Conservation (phyloP, 2,797 vertebrate species). For the Bovichtus variegatus region DNA sequence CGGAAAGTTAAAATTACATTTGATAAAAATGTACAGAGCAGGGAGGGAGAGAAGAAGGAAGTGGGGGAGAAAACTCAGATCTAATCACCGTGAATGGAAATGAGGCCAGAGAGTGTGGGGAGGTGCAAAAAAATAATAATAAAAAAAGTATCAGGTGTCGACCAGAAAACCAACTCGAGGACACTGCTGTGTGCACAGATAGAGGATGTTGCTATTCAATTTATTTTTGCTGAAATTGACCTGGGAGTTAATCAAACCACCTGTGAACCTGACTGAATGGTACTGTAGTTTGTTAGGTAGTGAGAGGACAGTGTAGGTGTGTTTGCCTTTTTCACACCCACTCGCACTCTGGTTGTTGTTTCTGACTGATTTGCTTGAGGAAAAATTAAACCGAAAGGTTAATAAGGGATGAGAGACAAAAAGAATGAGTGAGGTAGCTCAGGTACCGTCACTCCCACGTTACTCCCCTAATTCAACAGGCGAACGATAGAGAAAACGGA, state of each 20-base stretch:
- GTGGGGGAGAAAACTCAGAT: slow-evolving; percentile 40
- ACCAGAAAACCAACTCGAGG: slow-evolving; percentile 45
- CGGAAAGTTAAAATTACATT: slow-evolving; percentile 9
- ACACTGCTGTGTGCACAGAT: slow-evolving; percentile 35
- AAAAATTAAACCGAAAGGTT: neutral
- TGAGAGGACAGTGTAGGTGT: neutral
- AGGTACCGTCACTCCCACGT: too few relatives aligned
- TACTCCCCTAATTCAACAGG: slow-evolving; percentile 46
- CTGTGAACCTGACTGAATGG: slow-evolving; percentile 15
- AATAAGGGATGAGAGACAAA: neutral
- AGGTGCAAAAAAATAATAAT: slow-evolving; percentile 24
- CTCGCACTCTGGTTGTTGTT: neutral
- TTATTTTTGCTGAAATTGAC: slow-evolving; percentile 59
- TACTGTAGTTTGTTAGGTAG: neutral
- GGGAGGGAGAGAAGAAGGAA: slow-evolving; percentile 12
- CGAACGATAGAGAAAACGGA: slow-evolving; percentile 8
- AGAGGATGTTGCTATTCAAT: slow-evolving; percentile 43
- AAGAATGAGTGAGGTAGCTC: slow-evolving; percentile 16
- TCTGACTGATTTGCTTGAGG: slow-evolving; percentile 13
- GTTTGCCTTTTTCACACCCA: neutral
- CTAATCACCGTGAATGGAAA: slow-evolving; percentile 71
- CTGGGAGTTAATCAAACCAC: slow-evolving; percentile 30
- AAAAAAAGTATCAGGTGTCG: slow-evolving; percentile 23
- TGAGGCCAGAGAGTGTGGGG: slow-evolving; percentile 24
- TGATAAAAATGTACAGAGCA: slow-evolving; percentile 17